Conservation (phyloP, 2,888 invertebrate genomes). For the Eurois occulta region DNA sequence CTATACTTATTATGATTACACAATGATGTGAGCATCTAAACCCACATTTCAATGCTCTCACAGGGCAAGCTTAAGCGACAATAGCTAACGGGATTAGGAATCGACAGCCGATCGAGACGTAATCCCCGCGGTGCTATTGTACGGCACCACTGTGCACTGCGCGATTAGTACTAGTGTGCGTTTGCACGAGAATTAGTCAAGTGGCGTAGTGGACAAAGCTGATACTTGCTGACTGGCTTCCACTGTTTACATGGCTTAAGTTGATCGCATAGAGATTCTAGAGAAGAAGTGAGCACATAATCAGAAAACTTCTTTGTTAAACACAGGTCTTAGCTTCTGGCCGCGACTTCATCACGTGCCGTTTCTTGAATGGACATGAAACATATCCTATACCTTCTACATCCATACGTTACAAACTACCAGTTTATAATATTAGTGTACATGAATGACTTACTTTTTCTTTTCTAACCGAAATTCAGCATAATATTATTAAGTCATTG, state of each 20-base stretch:
- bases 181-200: constrained; percentile 15
- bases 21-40: constrained; percentile 10
- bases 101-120: constrained; percentile 35
- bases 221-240: background rate
- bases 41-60: background rate
- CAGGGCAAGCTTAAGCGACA: constrained; percentile 16
- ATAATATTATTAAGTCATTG: background rate
- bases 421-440: background rate
- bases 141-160: background rate
- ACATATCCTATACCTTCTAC: background rate
- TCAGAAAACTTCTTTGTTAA: background rate
- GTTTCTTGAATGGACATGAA: background rate
- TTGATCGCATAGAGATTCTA: background rate
- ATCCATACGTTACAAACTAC: background rate
- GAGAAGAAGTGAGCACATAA: background rate
- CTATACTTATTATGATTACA: background rate
- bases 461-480: background rate
- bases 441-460: background rate
- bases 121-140: constrained; percentile 30
- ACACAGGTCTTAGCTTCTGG: background rate
- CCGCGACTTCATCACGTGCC: background rate
- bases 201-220: background rate
- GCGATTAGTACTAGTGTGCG: background rate
- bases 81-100: constrained; percentile 33
- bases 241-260: background rate